Evolutionary conservation across 1,140 invertebrate species (phyloP).

Genomic region (Teleopsis dalmanni): DNA sequence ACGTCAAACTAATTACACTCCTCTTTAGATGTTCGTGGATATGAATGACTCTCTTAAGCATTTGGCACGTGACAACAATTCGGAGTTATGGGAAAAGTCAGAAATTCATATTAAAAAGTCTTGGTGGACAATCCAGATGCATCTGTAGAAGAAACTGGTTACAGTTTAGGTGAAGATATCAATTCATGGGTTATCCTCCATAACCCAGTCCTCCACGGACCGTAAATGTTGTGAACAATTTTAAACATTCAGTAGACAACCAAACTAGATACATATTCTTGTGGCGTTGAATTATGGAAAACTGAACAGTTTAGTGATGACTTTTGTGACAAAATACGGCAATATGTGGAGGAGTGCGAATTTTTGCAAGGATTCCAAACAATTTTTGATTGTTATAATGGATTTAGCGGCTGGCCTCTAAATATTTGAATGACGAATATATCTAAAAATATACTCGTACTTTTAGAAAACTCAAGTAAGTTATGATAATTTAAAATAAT

Average conservation of each 20-base stretch:
- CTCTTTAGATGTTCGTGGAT: conserved; percentile 71
- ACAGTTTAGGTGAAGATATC: conserved; percentile 56
- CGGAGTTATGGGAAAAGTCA: conserved; percentile 55
- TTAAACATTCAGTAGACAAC: conserved; percentile 54
- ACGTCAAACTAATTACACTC: conserved; percentile 71
- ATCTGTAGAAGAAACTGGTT: conserved; percentile 41
- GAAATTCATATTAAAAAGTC: conserved; percentile 11
- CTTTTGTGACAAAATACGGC: conserved; percentile 69
- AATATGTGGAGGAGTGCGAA: conserved; percentile 83
- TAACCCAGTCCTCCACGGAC: conserved; percentile 70
- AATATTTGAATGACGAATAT: conserved; percentile 74
- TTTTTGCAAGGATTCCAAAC: conserved; percentile 67
- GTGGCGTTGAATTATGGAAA: conserved; percentile 61
- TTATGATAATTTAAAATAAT: neutral
- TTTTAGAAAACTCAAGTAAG: conserved; percentile 20
- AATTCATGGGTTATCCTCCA: conserved; percentile 74
- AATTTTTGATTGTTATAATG: conserved; percentile 68
- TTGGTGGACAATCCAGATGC: conserved; percentile 49
- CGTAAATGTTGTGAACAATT: conserved; percentile 64
- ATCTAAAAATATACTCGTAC: conserved; percentile 52
- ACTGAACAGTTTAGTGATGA: conserved; percentile 56
- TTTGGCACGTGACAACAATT: conserved; percentile 58
- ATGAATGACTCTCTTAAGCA: conserved; percentile 67
- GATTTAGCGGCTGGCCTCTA: conserved; percentile 63
- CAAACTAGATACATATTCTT: conserved; percentile 61